Percentiles rank a stretch among this genome's conserved stretches.
phyloP scores from a whole-genome alignment of 2,113 vertebrate species.

The Dermatemys mawii region DNA sequence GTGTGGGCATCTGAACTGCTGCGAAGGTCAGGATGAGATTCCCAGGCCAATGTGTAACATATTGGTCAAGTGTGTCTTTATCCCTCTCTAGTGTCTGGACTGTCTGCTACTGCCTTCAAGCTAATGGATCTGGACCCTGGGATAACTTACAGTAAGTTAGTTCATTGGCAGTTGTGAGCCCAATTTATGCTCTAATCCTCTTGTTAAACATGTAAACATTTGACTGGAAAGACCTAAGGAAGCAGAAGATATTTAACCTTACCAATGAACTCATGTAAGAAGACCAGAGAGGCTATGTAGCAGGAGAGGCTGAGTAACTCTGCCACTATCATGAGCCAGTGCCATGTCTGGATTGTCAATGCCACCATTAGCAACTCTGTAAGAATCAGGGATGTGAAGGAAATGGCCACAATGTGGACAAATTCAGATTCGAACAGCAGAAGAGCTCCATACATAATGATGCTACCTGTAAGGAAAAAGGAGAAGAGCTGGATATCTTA shows the following conservation, averaged over 20 bases:
- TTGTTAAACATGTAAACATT: not conserved
- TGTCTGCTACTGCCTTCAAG: not conserved
- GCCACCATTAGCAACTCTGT: slow-evolving; percentile 98
- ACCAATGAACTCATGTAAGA: slow-evolving; percentile 97
- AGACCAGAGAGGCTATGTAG: slow-evolving; percentile 96
- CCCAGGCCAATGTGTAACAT: not conserved
- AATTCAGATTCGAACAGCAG: slow-evolving; percentile 98
- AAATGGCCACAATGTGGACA: slow-evolving; percentile 97
- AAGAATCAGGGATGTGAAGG: slow-evolving; percentile 96
- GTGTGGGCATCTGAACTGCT: rapidly evolving
- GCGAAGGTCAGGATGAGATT: not conserved
- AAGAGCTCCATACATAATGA: slow-evolving; percentile 97
- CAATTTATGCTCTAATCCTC: not conserved
- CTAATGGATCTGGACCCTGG: not conserved
- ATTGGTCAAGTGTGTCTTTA: not conserved
- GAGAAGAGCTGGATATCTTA: not conserved
- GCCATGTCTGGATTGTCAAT: slow-evolving; percentile 96
- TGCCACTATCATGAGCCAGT: slow-evolving; percentile 98
- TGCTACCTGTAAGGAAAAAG: slow-evolving; percentile 85
- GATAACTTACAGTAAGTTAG: not conserved
- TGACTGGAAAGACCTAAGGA: not conserved
- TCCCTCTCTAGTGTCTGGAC: not conserved
- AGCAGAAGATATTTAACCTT: slow-evolving; percentile 45
- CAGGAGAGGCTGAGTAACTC: slow-evolving; percentile 95
- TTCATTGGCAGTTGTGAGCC: not conserved